These are phyloP conservation scores for Drosophila bocqueti DNA, from an alignment of 1,140 invertebrate genomes.

Conservation along the genomic window DNA sequence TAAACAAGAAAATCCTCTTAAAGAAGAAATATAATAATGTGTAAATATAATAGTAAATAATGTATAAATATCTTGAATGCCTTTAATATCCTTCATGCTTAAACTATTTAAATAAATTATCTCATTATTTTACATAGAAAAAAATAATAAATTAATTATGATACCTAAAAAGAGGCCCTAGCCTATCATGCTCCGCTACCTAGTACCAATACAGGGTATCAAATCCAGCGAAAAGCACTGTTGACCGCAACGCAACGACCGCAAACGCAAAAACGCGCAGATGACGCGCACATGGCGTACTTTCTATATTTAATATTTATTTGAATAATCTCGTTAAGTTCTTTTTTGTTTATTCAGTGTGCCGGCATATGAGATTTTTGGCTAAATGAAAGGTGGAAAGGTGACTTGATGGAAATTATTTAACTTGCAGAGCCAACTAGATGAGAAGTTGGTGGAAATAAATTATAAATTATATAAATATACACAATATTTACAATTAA, in stretches of 20 bases:
- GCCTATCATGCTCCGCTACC: no score
- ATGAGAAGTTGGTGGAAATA: neutral
- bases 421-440: neutral
- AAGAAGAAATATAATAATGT: no score
- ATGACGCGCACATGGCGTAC: constrained; percentile 40
- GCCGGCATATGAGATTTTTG: neutral
- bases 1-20: no score
- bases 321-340: constrained; percentile 50
- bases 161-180: no score
- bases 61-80: no score
- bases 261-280: constrained; percentile 4
- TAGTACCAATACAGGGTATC: neutral
- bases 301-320: constrained; percentile 48
- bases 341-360: neutral
- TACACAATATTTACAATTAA: no score
- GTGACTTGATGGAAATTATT: neutral
- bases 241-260: neutral
- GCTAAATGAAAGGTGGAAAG: neutral
- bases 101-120: no score
- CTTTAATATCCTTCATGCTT: no score
- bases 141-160: no score
- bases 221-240: constrained; percentile 2
- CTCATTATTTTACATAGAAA: no score
- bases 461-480: neutral
- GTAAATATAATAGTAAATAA: no score